A percentile compares a stretch with the other conserved stretches of the same genome.
Evolutionary conservation across 1,140 invertebrate genomes (phyloP).

Genomic region (Ruditapes philippinarum): DNA sequence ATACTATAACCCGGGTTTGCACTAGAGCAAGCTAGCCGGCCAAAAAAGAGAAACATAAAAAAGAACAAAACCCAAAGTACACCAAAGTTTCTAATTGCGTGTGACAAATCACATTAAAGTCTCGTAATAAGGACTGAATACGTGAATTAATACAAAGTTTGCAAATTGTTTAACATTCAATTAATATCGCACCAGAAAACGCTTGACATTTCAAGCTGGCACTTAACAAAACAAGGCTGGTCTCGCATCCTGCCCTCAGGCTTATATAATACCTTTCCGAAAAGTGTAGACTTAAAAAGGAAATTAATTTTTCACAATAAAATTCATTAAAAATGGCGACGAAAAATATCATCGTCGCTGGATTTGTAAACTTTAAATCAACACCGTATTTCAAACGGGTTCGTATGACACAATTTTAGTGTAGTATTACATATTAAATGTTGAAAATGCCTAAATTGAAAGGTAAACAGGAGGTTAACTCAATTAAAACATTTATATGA

Average conservation of each 20-base stretch:
- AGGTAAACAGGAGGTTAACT: conserved; percentile 43
- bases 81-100: no score
- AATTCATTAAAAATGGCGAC: conserved; percentile 59
- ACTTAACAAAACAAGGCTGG: conserved; percentile 11
- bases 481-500: conserved; percentile 45
- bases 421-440: conserved; percentile 56
- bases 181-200: conserved; percentile 34
- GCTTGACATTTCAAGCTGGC: conserved; percentile 28
- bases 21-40: no score
- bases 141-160: not conserved
- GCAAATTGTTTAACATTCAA: conserved; percentile 4
- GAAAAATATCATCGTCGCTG: not conserved
- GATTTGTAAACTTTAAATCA: conserved; percentile 59
- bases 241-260: not conserved
- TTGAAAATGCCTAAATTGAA: conserved; percentile 44
- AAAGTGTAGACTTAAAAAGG: conserved; percentile 45
- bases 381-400: conserved; percentile 16
- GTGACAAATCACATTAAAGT: not conserved
- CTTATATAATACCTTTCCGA: not conserved
- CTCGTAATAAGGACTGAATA: not conserved
- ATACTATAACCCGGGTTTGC: no score
- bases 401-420: conserved; percentile 52
- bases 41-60: no score
- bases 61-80: no score
- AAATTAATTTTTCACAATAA: conserved; percentile 56